These are phyloP conservation scores for Fringilla coelebs DNA, from an alignment of 2,797 vertebrate genomes.

Conservation along the genomic window DNA sequence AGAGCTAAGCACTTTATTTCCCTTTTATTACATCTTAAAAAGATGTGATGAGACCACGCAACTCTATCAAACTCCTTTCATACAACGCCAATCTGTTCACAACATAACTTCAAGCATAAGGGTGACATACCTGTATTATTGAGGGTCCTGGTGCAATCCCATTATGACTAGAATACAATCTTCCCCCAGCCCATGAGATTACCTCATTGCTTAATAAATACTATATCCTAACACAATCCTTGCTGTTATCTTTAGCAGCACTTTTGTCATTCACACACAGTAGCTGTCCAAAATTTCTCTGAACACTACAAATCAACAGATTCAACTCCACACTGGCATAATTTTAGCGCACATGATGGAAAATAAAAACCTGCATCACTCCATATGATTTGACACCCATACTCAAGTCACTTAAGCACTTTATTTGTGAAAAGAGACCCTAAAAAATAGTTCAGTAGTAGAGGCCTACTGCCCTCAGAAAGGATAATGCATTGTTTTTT, in stretches of 20 bases:
- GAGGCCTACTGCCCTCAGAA: constrained; percentile 76
- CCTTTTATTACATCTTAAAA: constrained; percentile 26
- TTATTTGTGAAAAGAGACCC: constrained; percentile 49
- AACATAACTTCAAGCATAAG: constrained; percentile 10
- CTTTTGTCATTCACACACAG: not conserved
- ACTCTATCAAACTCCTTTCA: constrained; percentile 5
- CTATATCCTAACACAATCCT: not conserved
- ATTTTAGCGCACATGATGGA: not conserved
- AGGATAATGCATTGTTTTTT: constrained; percentile 80
- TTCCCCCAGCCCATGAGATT: not conserved
- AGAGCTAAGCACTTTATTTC: not conserved
- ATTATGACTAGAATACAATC: not conserved
- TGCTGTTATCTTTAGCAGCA: not conserved
- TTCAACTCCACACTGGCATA: not conserved
- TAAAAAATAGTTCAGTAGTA: constrained; percentile 12
- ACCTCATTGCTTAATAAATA: not conserved
- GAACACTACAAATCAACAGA: not conserved
- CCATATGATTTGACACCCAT: not conserved
- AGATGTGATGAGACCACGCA: constrained; percentile 7
- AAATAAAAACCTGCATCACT: constrained; percentile 45
- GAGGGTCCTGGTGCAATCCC: not conserved
- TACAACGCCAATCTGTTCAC: not conserved
- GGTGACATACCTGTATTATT: not conserved
- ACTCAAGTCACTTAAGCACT: constrained; percentile 27
- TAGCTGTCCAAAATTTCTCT: not conserved